phyloP scores from a whole-genome alignment of 2,797 vertebrate species.

The Aldrovandia affinis region DNA sequence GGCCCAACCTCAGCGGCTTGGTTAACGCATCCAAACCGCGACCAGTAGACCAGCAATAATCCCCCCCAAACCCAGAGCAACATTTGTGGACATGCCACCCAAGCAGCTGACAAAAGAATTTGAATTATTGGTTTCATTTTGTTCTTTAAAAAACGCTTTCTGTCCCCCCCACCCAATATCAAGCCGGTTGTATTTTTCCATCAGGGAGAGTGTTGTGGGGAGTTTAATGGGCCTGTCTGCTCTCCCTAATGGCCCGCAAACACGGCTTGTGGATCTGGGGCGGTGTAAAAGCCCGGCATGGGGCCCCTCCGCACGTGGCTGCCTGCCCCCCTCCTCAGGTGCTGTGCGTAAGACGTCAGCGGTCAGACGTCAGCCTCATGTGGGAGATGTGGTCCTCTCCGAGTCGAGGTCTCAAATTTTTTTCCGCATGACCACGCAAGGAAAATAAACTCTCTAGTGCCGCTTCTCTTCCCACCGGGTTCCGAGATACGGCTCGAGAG shows the following conservation, averaged over 20 bases:
- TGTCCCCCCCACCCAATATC: slow-evolving; percentile 31
- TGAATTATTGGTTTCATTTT: slow-evolving; percentile 45
- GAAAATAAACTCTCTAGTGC: background rate
- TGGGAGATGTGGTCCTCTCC: background rate
- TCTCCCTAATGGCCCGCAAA: background rate
- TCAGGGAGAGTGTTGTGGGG: background rate
- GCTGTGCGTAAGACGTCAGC: background rate
- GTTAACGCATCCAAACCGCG: background rate
- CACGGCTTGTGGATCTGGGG: background rate
- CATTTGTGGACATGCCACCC: slow-evolving; percentile 66
- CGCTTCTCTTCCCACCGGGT: background rate
- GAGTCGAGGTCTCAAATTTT: background rate
- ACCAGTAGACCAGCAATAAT: background rate
- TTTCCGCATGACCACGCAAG: background rate
- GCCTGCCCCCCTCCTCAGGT: background rate
- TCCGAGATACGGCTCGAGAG: background rate
- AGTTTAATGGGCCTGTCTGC: background rate
- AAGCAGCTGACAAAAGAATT: slow-evolving; percentile 49
- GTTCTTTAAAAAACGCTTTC: slow-evolving; percentile 49
- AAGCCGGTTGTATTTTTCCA: slow-evolving; percentile 25
- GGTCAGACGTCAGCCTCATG: background rate
- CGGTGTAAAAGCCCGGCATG: background rate
- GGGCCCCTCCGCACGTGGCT: background rate
- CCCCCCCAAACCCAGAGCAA: slow-evolving; percentile 43
- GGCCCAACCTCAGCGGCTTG: slow-evolving; percentile 17